Percentiles rank a stretch among this genome's conserved stretches.
These are phyloP conservation scores for Nematostella vectensis DNA, from an alignment of 92 coral and sea anemone species.

Conservation along the genomic window DNA sequence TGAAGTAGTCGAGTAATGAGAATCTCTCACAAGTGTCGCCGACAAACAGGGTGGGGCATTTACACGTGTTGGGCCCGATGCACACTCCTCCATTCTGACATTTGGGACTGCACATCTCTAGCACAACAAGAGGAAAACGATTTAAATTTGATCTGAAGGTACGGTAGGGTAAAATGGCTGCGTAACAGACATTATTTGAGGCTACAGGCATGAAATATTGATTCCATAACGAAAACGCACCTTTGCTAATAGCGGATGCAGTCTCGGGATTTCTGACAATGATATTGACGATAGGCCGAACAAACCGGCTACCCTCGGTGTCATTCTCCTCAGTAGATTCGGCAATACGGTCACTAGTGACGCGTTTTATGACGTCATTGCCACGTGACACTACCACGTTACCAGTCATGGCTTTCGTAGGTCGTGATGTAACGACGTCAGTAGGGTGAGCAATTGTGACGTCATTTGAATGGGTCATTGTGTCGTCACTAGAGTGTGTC, in stretches of 20 bases:
- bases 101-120: conserved; percentile 30
- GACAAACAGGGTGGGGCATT: conserved; percentile 56
- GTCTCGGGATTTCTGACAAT: conserved; percentile 35
- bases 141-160: too few species aligned
- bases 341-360: neutral
- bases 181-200: too few species aligned
- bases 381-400: neutral
- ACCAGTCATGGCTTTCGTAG: too few species aligned
- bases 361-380: neutral
- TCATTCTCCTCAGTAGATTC: conserved; percentile 1
- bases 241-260: conserved; percentile 16
- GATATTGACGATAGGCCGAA: conserved; percentile 53
- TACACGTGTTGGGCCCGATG: conserved; percentile 39
- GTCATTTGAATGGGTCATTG: too few species aligned
- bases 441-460: too few species aligned
- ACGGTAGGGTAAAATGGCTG: neutral
- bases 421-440: too few species aligned
- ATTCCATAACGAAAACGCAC: too few species aligned
- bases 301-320: conserved; percentile 9
- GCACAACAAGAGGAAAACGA: neutral
- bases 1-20: conserved; percentile 50
- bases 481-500: too few species aligned
- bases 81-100: conserved; percentile 79
- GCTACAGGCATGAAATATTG: too few species aligned
- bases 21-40: conserved; percentile 60